phyloP scores from a whole-genome alignment of 2,888 invertebrate species.

The Diarsia rubi region DNA sequence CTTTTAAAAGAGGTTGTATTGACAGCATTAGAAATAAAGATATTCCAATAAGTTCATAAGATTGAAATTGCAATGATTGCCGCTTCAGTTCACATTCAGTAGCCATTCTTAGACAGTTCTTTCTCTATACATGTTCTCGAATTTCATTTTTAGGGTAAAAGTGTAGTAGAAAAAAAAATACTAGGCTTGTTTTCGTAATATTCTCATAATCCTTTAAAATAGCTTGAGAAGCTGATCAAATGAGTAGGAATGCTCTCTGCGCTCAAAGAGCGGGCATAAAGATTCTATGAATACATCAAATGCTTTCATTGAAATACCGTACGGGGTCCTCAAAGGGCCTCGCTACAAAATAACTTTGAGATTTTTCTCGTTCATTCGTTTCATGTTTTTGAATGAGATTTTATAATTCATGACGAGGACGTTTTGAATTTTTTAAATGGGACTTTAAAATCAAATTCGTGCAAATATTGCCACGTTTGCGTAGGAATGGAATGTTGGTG shows the following conservation, averaged over 20 bases:
- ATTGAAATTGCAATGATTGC: not conserved
- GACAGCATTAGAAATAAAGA: not conserved
- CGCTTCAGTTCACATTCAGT: not conserved
- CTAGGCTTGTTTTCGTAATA: not conserved
- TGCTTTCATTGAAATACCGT: constrained; percentile 41
- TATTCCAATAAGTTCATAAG: not conserved
- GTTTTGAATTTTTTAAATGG: constrained; percentile 15
- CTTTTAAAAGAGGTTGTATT: not conserved
- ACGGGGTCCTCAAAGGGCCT: constrained; percentile 37
- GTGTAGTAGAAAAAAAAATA: not conserved
- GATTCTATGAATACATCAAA: constrained; percentile 50
- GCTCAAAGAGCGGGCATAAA: constrained; percentile 26
- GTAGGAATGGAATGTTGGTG: not conserved
- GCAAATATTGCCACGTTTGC: not conserved
- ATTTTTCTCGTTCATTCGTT: constrained; percentile 40
- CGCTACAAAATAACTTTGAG: constrained; percentile 45
- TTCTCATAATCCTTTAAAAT: not conserved
- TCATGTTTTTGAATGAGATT: constrained; percentile 42
- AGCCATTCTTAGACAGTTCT: not conserved
- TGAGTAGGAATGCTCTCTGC: constrained; percentile 28
- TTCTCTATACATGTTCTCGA: not conserved
- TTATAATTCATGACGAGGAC: constrained; percentile 29
- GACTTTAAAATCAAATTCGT: not conserved
- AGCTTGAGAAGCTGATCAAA: constrained; percentile 9
- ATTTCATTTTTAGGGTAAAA: not conserved